phyloP scores from a whole-genome alignment of 2,888 invertebrate genomes.

The Geotrupes spiniger region DNA sequence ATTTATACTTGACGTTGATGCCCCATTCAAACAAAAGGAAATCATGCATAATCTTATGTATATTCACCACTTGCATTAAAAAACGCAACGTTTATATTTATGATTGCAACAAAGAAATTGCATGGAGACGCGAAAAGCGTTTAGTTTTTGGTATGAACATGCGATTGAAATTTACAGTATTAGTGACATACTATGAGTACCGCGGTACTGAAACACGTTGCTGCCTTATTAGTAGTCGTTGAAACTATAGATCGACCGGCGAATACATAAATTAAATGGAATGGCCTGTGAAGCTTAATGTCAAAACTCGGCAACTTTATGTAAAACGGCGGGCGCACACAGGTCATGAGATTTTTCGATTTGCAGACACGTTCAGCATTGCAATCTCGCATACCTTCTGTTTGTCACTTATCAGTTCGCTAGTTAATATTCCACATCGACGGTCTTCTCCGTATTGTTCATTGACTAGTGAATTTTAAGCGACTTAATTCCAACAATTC shows the following conservation, averaged over 20 bases:
- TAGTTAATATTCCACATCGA: conserved; percentile 1
- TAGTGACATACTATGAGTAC: no score
- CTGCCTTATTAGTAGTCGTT: conserved; percentile 2
- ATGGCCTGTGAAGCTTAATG: conserved; percentile 1
- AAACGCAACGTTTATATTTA: background rate
- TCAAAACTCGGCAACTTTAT: background rate
- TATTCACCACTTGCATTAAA: conserved; percentile 1
- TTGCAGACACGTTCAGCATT: conserved; percentile 24
- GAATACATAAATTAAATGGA: background rate
- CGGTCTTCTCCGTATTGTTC: conserved; percentile 2
- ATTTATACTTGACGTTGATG: conserved; percentile 37
- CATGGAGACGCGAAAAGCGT: no score
- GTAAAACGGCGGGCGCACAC: conserved; percentile 24
- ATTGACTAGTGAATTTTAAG: conserved; percentile 5
- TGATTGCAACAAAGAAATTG: background rate
- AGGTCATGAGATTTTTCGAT: conserved; percentile 33
- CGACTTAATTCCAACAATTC: background rate
- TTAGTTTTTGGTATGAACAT: no score
- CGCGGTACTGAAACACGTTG: no score
- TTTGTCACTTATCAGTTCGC: conserved; percentile 17
- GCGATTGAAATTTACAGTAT: no score
- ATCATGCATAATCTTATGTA: conserved; percentile 5
- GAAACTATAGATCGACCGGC: background rate
- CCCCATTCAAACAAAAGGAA: conserved; percentile 30
- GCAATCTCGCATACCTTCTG: conserved; percentile 20